Evolutionary conservation across 2,113 vertebrate species (phyloP).

Genomic region (Paradoxurus hermaphroditus): DNA sequence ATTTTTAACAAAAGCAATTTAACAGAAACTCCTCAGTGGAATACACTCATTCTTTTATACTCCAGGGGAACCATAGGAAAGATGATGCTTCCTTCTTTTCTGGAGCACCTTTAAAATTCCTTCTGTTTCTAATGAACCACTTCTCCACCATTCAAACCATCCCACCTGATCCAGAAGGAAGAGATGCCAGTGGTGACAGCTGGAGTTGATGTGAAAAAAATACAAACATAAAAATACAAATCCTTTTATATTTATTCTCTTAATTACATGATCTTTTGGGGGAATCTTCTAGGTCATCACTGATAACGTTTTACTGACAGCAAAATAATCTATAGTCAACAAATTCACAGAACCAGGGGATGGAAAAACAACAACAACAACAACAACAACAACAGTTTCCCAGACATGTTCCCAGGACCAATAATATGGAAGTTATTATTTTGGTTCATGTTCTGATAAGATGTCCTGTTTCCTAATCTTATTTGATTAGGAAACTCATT

Average conservation of each 20-base stretch:
- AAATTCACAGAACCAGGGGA: not conserved
- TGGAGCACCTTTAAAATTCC: not conserved
- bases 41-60: not conserved
- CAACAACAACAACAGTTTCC: not conserved
- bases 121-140: not conserved
- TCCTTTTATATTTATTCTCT: not conserved
- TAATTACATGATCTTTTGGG: not conserved
- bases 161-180: not conserved
- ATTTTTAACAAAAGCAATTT: constrained; percentile 24
- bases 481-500: constrained; percentile 41
- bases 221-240: not conserved
- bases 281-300: not conserved
- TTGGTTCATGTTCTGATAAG: constrained; percentile 14
- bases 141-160: not conserved
- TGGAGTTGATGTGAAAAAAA: not conserved
- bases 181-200: not conserved
- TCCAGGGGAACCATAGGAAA: not conserved
- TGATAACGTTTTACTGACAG: not conserved
- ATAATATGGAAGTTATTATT: not conserved
- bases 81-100: not conserved
- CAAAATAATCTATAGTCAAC: not conserved
- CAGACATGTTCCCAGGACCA: not conserved
- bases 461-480: not conserved
- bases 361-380: not conserved
- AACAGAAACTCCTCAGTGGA: not conserved